These are phyloP conservation scores for Beris chalybata DNA, from an alignment of 2,888 invertebrate genomes.

Conservation along the genomic window DNA sequence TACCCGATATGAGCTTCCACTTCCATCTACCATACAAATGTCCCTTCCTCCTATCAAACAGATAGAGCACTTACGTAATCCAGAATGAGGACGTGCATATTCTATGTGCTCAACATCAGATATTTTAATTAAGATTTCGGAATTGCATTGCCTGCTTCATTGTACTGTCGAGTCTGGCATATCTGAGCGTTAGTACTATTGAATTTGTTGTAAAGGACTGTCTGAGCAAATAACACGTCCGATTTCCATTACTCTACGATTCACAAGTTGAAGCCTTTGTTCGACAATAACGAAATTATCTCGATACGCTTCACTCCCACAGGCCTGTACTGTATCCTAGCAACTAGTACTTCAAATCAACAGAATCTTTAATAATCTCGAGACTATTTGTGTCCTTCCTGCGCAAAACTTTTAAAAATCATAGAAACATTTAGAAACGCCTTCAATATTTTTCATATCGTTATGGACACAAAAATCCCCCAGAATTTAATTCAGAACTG, in stretches of 20 bases:
- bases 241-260: too few species aligned
- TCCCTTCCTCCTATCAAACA: background rate
- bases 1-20: too few species aligned
- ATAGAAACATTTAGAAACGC: background rate
- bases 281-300: too few species aligned
- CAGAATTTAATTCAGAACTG: too few species aligned
- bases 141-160: slow-evolving; percentile 11
- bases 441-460: background rate
- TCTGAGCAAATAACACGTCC: too few species aligned
- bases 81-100: slow-evolving; percentile 1
- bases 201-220: background rate
- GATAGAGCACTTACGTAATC: background rate
- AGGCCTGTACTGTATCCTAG: too few species aligned
- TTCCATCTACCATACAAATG: too few species aligned
- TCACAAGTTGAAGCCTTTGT: too few species aligned
- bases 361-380: too few species aligned
- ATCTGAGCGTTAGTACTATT: slow-evolving; percentile 7
- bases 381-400: background rate
- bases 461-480: background rate
- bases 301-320: too few species aligned
- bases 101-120: slow-evolving; percentile 15
- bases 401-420: background rate
- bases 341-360: too few species aligned
- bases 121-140: slow-evolving; percentile 30
- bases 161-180: background rate